Conservation (phyloP, 2,113 vertebrate genomes). For the Microcebus ravelobensis region DNA sequence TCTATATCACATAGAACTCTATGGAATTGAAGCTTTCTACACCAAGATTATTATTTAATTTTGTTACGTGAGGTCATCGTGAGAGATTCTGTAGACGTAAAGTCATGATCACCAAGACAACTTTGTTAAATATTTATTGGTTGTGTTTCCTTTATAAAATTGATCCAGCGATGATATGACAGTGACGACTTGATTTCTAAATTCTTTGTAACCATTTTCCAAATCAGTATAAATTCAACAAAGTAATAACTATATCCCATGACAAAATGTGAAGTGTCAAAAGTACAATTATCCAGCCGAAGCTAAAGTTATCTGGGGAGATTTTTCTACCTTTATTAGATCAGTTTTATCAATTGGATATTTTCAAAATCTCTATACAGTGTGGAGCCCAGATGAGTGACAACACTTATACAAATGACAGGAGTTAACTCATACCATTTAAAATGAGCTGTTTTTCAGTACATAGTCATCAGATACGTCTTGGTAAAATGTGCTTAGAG, state of each 20-base stretch:
- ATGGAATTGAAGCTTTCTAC: conserved; percentile 35
- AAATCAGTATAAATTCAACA: not conserved
- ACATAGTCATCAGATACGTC: conserved; percentile 74
- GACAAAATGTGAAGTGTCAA: not conserved
- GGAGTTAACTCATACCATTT: conserved; percentile 42
- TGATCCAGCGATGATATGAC: conserved; percentile 59
- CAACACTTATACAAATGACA: conserved; percentile 22
- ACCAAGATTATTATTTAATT: not conserved
- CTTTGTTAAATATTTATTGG: conserved; percentile 56
- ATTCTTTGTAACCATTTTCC: conserved; percentile 46
- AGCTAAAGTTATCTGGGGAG: not conserved
- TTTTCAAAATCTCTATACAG: not conserved
- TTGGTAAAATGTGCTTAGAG: conserved; percentile 81
- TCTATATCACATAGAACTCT: conserved; percentile 8
- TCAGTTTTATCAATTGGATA: not conserved
- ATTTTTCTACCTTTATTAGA: not conserved
- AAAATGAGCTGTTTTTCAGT: conserved; percentile 66
- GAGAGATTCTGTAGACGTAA: conserved; percentile 55
- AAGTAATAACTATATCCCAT: not conserved
- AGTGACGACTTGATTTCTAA: conserved; percentile 54
- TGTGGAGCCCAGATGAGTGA: not conserved
- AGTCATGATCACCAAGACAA: not conserved
- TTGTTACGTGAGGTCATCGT: not conserved
- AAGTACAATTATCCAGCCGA: not conserved
- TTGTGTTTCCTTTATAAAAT: conserved; percentile 24